Evolutionary conservation across 2,113 vertebrate genomes (phyloP), one percentile per base, ranked within the genome.

Genomic region (Catharus minimus): DNA sequence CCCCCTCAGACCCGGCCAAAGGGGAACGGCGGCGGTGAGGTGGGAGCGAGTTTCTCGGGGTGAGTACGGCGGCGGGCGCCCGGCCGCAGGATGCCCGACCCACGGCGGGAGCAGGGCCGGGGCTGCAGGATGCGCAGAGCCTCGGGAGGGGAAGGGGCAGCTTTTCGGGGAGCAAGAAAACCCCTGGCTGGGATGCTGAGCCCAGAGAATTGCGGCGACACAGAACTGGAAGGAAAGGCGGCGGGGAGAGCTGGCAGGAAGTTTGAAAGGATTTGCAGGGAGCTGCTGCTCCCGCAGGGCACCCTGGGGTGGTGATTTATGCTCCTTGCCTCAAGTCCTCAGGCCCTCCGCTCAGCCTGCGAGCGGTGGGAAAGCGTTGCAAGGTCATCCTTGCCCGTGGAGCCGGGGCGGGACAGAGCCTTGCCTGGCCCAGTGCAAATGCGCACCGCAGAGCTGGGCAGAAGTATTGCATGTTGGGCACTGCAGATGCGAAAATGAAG

Each of bases 381-480:
- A 5, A 41, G 28, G 12, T 61, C 46, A 3, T 13, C 10, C 46
- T 39, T 67, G 67, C 30, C 24, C 6, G 56, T 4, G 30, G 3
- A 32, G 6, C 2, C 18, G 64, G 20, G 38, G 23, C 38, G 23
- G 60, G 55, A 11, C 24, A 10, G 16, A 68, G 21, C 33, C 24
- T 23, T 10, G 27, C 1, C 14, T 33, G 57, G n/a, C 33, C 13
- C 32, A 2, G 21, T 17, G 2, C 13, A 1, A 11, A 18, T 3
- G 4, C 2, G 2, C 21, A 1, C 15, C 3, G 3, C 65, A 10
- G 16, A 10, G 13, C 47, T 8, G 21, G 30, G 36, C 12, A 2
- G 5, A 12, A 26, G 41, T n/a, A 2, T 11, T 3, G 56, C 20
- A 2, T 10, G 39, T 2, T 44, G 73, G 41, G 18, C 3, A 1